Base-by-base conservation (phyloP, 2,797 vertebrate species). In the Craterocephalus amniculus region DNA sequence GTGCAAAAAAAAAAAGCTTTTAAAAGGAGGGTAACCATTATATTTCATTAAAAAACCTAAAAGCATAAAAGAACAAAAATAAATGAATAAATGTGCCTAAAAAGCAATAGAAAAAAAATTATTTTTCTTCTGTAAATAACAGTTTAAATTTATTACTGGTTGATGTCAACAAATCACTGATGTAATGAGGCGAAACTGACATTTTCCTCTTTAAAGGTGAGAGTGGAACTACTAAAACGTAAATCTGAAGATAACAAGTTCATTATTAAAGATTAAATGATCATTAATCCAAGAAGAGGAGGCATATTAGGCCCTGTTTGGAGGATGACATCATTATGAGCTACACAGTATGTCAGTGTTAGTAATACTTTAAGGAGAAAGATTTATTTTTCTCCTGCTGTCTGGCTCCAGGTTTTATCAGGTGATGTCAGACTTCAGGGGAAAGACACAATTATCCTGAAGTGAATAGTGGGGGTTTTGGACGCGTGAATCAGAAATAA, bases 341-440 rank as follows among this genome's bases (percentile, higher is more conserved):
- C 40, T 27, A 36, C 27, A 9, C 22, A 4, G 2, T 38, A 27
- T 56, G 29, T 20, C 22, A 27, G 59, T 56, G 20, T 63, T 22
- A 14, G 49, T 34, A 54, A 58, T n/a, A 31, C 31, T 34, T 26
- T 29, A 2, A 27, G 34, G 22, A 31, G 11, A 14, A 36, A 57
- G 18, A 52, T 52, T 56, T 36, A n/a, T 34, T 59, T 52, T 11
- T 40, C 59, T 66, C 3, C 31, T 31, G 14, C 20, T 29, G 16
- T 45, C 43, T 35, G 31, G 43, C 36, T 70, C 36, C 29, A 26
- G 26, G 63, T 22, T 38, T 61, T 43, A 71, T 60, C 31, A 57
- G 2, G 57, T 26, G 48, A 4, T 55, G 63, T 60, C 48, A 66
- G 45, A 48, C 24, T 55, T 56, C 29, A 59, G 55, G 49, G 54